These are phyloP conservation scores for Drosophila sechellia DNA, from an alignment of 1,140 invertebrate species.

Conservation along the genomic window DNA sequence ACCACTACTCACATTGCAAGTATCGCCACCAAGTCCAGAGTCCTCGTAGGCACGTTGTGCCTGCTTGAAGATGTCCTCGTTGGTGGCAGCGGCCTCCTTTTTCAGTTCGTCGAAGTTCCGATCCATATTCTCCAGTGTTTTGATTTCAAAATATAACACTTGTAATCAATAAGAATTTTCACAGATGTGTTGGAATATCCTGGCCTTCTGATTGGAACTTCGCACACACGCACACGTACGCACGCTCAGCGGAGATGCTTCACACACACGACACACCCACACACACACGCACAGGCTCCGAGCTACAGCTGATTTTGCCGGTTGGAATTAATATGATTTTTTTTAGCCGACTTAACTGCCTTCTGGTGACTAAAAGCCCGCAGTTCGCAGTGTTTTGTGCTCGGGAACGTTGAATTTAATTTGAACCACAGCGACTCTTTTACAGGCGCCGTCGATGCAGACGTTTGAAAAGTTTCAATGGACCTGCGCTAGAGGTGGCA, in stretches of 20 bases:
- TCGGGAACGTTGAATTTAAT: conserved; percentile 3
- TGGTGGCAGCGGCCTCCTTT: conserved; percentile 74
- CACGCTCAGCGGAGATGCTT: not conserved
- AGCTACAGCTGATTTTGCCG: conserved; percentile 24
- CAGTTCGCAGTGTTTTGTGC: not conserved
- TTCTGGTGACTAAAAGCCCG: not conserved
- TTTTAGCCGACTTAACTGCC: not conserved
- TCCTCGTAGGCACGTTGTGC: conserved; percentile 42
- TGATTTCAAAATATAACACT: not conserved
- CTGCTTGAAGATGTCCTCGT: conserved; percentile 66
- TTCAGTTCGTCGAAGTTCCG: conserved; percentile 76
- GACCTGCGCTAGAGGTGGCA: not conserved
- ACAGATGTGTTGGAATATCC: conserved; percentile 31
- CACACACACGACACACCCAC: conserved; percentile 5
- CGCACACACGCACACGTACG: conserved; percentile 27
- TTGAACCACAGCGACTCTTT: conserved; percentile 2
- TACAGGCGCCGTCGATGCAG: not conserved
- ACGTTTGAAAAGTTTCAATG: conserved; percentile 4
- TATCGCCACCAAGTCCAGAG: conserved; percentile 1
- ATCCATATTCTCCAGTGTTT: conserved; percentile 58
- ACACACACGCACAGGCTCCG: not conserved
- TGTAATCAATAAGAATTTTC: conserved; percentile 13
- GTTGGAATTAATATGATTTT: not conserved
- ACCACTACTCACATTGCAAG: conserved; percentile 55
- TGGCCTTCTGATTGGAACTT: conserved; percentile 27